phyloP scores from a whole-genome alignment of 2,888 invertebrate genomes.

The Polymixis lichenea region DNA sequence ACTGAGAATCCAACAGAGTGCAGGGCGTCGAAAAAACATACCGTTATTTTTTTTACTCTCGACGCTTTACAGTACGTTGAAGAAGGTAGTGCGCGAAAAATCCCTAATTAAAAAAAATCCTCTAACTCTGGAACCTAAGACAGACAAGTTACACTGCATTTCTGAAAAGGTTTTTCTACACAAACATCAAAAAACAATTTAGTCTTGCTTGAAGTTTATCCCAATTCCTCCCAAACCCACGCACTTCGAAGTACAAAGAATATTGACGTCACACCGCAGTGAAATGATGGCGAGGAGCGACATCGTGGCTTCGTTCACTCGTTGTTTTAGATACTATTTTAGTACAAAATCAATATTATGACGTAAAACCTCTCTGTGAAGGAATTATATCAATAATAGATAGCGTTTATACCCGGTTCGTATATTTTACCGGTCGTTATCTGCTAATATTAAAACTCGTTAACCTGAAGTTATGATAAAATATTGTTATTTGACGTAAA shows the following conservation, averaged over 20 bases:
- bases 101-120: not conserved
- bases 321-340: slow-evolving; percentile 53
- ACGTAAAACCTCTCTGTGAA: slow-evolving; percentile 48
- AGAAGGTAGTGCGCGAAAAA: too few species aligned
- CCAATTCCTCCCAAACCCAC: not conserved
- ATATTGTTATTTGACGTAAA: slow-evolving; percentile 6
- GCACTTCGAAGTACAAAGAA: slow-evolving; percentile 5
- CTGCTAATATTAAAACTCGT: slow-evolving; percentile 12
- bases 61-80: too few species aligned
- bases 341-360: slow-evolving; percentile 59
- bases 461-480: slow-evolving; percentile 17
- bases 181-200: not conserved
- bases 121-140: not conserved
- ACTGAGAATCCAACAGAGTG: too few species aligned
- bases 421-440: slow-evolving; percentile 1
- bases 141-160: not conserved
- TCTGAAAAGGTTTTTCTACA: not conserved
- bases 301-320: slow-evolving; percentile 30
- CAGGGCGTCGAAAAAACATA: too few species aligned
- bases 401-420: not conserved
- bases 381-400: slow-evolving; percentile 34
- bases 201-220: not conserved
- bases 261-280: slow-evolving; percentile 49
- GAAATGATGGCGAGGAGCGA: slow-evolving; percentile 25
- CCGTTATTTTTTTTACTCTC: too few species aligned